These are phyloP conservation scores for Oithona nana DNA, from an alignment of 2,888 invertebrate species.

Conservation along the genomic window DNA sequence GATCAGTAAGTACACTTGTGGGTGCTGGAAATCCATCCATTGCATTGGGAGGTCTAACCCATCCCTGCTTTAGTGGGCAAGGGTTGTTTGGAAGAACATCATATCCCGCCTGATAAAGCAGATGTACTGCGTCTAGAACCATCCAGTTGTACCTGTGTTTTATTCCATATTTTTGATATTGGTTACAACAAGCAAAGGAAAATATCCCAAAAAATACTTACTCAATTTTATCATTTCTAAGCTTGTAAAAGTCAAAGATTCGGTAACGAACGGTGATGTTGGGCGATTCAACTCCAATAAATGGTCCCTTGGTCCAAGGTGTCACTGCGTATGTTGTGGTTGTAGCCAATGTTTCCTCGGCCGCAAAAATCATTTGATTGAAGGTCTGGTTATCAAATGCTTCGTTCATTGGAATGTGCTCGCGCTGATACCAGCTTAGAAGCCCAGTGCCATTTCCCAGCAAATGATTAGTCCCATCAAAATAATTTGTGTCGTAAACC, in stretches of 20 bases:
- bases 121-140: neutral
- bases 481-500: neutral
- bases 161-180: neutral
- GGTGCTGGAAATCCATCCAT: constrained; percentile 6
- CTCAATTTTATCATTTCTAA: neutral
- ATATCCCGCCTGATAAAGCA: neutral
- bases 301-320: neutral
- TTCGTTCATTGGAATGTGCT: neutral
- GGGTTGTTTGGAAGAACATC: neutral
- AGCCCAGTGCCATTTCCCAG: neutral
- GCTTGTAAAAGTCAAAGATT: neutral
- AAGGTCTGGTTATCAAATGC: neutral
- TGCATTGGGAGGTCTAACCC: neutral
- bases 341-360: neutral
- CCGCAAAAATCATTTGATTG: neutral
- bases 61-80: neutral
- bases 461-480: neutral
- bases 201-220: neutral
- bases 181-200: neutral
- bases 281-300: neutral
- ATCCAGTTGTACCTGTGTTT: neutral
- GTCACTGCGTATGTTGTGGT: neutral
- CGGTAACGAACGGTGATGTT: neutral
- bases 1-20: neutral
- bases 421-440: neutral